Evolutionary conservation across 2,888 invertebrate genomes (phyloP), one percentile per base, ranked within the genome.

Genomic region (Unio pictorum): DNA sequence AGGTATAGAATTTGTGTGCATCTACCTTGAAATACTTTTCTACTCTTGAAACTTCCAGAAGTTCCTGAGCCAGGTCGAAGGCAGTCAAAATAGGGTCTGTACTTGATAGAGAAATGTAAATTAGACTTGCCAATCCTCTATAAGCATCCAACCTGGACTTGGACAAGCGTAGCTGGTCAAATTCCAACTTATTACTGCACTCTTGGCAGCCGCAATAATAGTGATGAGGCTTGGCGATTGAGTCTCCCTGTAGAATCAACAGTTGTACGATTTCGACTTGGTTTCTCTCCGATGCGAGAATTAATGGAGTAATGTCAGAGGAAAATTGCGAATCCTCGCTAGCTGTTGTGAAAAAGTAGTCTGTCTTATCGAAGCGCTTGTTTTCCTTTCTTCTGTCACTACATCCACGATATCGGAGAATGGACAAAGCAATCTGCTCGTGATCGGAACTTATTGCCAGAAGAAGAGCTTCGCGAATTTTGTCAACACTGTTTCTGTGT

Each of bases 151-250:
- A 75, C 55, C 88, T 69, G 6, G 84, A 84, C 69, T 84, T 85
- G 11, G 87, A 87, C 73, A 86, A 76, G 58, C 85, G 74, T 34
- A 88, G 73, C 68, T 85, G 86, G 66, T 88, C 88, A 30, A 81
- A 84, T 67, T 81, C 78, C 66, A 84, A 70, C 71, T 82, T 83
- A 71, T 83, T 84, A 57, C 78, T 78, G 72, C 88, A 88, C 68
- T 85, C 86, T 62, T 82, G 81, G 72, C 88, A 89, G 57, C 81
- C 75, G 73, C 89, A 89, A 72, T 87, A 82, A 69, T 86, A 87
- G 71, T 87, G 87, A 74, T 89, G 89, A 5, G 89, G 89, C 66
- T 88, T 87, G 54, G 80, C 79, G 54, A 89, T 88, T 7, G 81
- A 83, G 69, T 88, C 87, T 0, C 87, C 88, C 26, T 86, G 79